Evolutionary conservation across 2,113 vertebrate species (phyloP), one percentile per base, ranked within the genome.

Genomic region (Pithys albifrons): DNA sequence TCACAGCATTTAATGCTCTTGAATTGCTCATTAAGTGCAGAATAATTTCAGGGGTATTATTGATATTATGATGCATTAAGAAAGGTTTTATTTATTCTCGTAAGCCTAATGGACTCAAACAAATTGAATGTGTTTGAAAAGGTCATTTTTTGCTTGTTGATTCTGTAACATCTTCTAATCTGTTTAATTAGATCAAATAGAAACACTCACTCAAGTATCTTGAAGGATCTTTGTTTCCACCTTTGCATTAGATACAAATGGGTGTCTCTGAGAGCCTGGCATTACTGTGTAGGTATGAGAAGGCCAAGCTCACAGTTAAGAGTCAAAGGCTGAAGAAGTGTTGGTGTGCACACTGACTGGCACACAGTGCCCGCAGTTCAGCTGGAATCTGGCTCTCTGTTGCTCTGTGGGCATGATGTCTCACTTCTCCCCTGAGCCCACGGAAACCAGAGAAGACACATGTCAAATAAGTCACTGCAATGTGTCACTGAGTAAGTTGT

Each of bases 1-100:
- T 97, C 97, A 93, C 96, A 93, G 74, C 79, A 66, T 91, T 93
- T 93, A 97, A 96, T 97, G 96, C 86, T 95, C 91, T 91, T 92
- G 96, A 97, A 98, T 97, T 97, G 96, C 79, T 93, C 95, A 95
- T 97, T 97, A 97, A 97, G 57, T 75, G 66, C 9, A 18, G 93
- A 96, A 93, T 97, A 69, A 95, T 97, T 97, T 96, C 93, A 96
- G 92, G 78, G 61, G 71, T 94, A 91, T 96, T 97, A 93, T 22
- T 97, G 96, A 96, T 96, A 94, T 82, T 95, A 96, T 91, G 94
- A 97, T 97, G 89, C 86, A 96, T 85, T 93, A 91, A 70, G 87
- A 96, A 93, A 95, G 89, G 95, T 95, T 97, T 97, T 97, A 96
- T 97, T 98, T 98, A 97, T 97, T 97, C 92, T 95, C 70, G 14